phyloP scores from a whole-genome alignment of 1,140 invertebrate genomes.

The Drosophila aff. region DNA sequence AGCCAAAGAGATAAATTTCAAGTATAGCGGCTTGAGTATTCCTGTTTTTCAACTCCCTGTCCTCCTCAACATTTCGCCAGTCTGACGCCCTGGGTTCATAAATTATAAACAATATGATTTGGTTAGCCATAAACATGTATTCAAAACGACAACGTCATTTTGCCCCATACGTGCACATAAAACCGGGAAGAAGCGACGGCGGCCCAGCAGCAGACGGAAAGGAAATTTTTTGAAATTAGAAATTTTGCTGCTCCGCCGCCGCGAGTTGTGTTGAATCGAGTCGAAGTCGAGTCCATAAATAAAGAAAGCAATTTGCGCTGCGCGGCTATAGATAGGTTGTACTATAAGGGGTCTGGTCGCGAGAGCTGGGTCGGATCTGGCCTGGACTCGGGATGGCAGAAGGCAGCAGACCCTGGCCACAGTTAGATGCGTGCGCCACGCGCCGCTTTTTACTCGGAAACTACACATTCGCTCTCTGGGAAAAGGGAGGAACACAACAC shows the following conservation, averaged over 20 bases:
- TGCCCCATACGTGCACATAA: conserved; percentile 38
- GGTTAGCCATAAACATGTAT: conserved; percentile 74
- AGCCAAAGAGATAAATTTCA: not conserved
- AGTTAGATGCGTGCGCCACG: conserved; percentile 77
- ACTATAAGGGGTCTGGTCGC: conserved; percentile 16
- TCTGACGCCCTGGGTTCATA: conserved; percentile 41
- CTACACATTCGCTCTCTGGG: conserved; percentile 42
- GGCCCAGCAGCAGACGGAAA: conserved; percentile 22
- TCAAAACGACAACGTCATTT: conserved; percentile 71
- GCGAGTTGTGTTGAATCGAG: conserved; percentile 38
- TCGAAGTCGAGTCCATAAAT: conserved; percentile 77
- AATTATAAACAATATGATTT: conserved; percentile 79
- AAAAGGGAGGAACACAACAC: conserved; percentile 11
- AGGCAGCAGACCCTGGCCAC: conserved; percentile 67
- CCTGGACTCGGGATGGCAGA: conserved; percentile 62
- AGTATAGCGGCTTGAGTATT: conserved; percentile 2
- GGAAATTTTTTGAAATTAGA: conserved; percentile 72
- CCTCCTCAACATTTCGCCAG: conserved; percentile 10
- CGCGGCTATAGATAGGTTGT: conserved; percentile 68
- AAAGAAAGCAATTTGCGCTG: conserved; percentile 77
- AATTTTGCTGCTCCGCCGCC: conserved; percentile 56
- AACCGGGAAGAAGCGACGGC: conserved; percentile 36
- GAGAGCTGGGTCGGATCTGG: conserved; percentile 28
- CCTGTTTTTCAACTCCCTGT: conserved; percentile 23
- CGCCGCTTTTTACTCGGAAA: conserved; percentile 60